A percentile compares a stretch with the other conserved stretches of the same genome.
Conservation (phyloP, 1,140 invertebrate genomes). For the Pseudoatta argentina region DNA sequence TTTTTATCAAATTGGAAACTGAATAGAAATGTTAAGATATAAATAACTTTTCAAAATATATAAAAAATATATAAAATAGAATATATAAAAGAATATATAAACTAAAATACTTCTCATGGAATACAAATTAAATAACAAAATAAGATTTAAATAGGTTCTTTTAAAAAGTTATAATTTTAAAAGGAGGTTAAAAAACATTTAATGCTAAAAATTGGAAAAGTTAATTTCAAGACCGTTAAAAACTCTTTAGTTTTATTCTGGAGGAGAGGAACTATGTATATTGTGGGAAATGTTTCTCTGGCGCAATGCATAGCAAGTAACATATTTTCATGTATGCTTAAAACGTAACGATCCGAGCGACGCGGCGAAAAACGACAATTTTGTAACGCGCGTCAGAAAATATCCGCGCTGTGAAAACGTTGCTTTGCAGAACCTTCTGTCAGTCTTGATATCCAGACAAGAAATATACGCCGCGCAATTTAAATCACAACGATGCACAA, state of each 20-base stretch:
- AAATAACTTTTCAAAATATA: no score
- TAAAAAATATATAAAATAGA: no score
- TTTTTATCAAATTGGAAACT: neutral
- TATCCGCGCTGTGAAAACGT: slow-evolving; percentile 45
- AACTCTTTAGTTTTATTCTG: neutral
- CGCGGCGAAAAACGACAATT: slow-evolving; percentile 42
- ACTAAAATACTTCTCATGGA: neutral
- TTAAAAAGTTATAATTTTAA: neutral
- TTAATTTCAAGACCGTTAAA: slow-evolving; percentile 14
- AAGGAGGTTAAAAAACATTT: neutral
- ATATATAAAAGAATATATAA: neutral
- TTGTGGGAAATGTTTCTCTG: slow-evolving; percentile 36
- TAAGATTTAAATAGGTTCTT: neutral
- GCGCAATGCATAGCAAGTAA: slow-evolving; percentile 33
- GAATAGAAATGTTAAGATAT: neutral
- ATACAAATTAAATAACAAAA: neutral
- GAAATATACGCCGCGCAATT: slow-evolving; percentile 58
- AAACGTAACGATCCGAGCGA: slow-evolving; percentile 52
- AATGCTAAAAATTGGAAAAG: neutral
- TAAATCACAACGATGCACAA: slow-evolving; percentile 60
- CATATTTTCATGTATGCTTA: slow-evolving; percentile 48
- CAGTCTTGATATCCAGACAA: slow-evolving; percentile 44
- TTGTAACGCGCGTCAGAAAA: slow-evolving; percentile 42
- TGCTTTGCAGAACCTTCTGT: slow-evolving; percentile 34
- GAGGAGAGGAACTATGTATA: neutral